Base-by-base conservation (phyloP, 2,797 vertebrate species). In the Falco novaeseelandiae region DNA sequence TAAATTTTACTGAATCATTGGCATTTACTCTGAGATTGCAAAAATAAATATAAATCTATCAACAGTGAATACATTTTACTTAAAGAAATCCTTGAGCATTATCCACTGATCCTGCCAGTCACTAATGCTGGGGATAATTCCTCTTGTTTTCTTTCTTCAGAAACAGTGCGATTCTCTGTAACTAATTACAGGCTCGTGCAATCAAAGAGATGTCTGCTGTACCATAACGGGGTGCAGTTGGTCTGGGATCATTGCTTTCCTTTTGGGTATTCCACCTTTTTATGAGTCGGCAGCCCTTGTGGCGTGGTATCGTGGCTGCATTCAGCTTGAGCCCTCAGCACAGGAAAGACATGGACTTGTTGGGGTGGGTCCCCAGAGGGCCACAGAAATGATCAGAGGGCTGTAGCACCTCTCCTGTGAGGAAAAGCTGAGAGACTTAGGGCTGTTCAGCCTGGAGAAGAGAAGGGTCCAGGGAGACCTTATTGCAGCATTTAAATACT, bases 131-230 rank as follows among this genome's bases (percentile, higher is more conserved):
- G 36, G 15, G 57, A 27, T 42, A 84, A 67, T 78, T 85, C 5
- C n/a, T 42, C 40, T 42, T 42, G 40, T 42, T 42, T 62, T 65
- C 52, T 59, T 61, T 87, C 79, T 91, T 85, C 74, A 87, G 55
- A 66, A 93, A 84, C 11, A 79, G 27, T 3, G 2, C 61, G 42
- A 57, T 59, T 67, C 62, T 70, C 36, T 80, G 36, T 84, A 76
- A 76, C 83, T 97, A 93, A 95, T 95, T 87, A 92, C 23, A 89
- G 88, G n/a, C 49, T 81, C 82, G n/a, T 85, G 54, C 88, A 89
- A 90, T 89, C 86, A 89, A 83, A 94, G 81, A 40, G 29, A 38
- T 62, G 52, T 95, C 92, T 95, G 84, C 91, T 78, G 40, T 63
- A 70, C n/a, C n/a, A 4, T 89, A 85, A 89, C 78, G 90, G 85